Base-by-base conservation (phyloP, 2,113 vertebrate genomes). In the Nothobranchius kuhntae region DNA sequence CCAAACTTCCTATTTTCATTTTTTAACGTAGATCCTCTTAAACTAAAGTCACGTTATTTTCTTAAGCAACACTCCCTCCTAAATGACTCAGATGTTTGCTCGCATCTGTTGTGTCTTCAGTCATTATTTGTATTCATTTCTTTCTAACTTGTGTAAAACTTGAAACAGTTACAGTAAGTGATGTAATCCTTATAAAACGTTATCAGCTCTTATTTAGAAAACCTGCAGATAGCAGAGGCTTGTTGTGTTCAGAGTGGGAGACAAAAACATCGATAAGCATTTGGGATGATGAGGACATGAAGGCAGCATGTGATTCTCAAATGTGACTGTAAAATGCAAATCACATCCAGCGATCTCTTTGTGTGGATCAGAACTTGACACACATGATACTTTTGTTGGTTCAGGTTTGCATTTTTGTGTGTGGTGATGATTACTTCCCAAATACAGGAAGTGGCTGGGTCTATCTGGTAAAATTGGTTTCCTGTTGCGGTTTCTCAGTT, bases 401-500 rank as follows among this genome's bases (percentile, higher is more conserved):
- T 40, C 2, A 30, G 7, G 4, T 38, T n/a, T 9, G 6, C 1
- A 21, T 44, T 56, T 59, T 50, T 51, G 44, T 58, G 61, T 53
- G 26, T 17, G 38, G 63, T 54, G 62, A 14, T 13, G 58, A 82
- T 82, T 78, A 48, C 50, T 76, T 87, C 67, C 42, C 68, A 75
- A 75, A 89, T 80, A 88, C 66, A 88, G 92, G 92, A 93, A 91
- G 91, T 80, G 82, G 77, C 24, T n/a, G 4, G 35, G 61, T 63
- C 48, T 73, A 84, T 89, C 78, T 87, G 89, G 89, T 82, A 48
- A 85, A 63, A 69, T 78, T 86, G 88, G 89, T 90, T 93, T 93
- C 91, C 92, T 92, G 83, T 84, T 87, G 90, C 53, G 90, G 91
- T 88, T 90, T 92, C 61, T 75, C 50, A 77, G 78, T 88, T 79